Base-by-base conservation (phyloP, 1,140 invertebrate genomes). In the Sarcophaga bullata region DNA sequence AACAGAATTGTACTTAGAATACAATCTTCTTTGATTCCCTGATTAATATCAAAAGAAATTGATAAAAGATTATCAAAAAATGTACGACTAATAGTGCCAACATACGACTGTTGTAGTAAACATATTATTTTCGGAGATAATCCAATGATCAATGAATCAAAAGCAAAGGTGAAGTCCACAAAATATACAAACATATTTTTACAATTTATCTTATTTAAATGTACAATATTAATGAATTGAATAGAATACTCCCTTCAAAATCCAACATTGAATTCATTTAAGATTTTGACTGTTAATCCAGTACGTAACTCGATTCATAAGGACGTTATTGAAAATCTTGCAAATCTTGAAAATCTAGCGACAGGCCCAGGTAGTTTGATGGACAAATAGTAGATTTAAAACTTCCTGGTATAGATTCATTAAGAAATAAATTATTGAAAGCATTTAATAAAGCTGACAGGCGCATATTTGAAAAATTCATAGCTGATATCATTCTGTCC, bases 171-270 rank as follows among this genome's bases (percentile, higher is more conserved):
- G 68, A 81, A 58, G 15, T 81, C 80, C 13, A 81, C 25, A 15
- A 81, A 58, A 15, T 46, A 62, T 3, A 9, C 52, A 13, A 46
- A 46, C 1, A 25, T 68, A 46, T 11, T 46, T 11, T 80, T 80
- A 46, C 68, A 62, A 3, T 5, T 8, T 8, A 8, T 17, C 7
- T 15, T 46, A n/a, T 81, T 81, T 11, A 81, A 15, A 62, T 81
- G 54, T 37, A 81, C 37, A 46, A 62, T 62, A 47, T 46, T 81
- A 17, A 46, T 62, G 6, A 81, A 46, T 15, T 81, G 46, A 68
- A 58, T 81, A 25, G 80, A 81, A 13, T 81, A 81, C 9, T 25
- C 50, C 9, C 58, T 80, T 10, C 46, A 15, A n/a, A 76, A 76
- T n/a, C 47, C 73, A 1, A 47, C 73, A 15, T 76, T 46, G 5